Conservation (phyloP, 2,888 invertebrate species). For the Ceraclea dissimilis region DNA sequence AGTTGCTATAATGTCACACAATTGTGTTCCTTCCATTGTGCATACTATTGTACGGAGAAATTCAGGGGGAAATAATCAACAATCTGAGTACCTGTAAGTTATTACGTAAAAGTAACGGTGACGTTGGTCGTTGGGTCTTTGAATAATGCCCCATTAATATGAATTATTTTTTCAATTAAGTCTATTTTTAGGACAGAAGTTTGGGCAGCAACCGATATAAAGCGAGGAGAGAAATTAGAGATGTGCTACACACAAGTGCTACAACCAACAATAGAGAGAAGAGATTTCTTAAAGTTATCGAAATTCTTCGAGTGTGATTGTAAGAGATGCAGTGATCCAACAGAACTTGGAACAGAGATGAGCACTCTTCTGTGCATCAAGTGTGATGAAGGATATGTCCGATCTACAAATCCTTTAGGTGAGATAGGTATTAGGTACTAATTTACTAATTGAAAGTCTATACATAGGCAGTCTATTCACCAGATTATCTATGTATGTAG, state of each 20-base stretch:
- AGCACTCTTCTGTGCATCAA: conserved; percentile 73
- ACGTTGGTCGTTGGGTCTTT: too few relatives aligned
- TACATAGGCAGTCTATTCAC: too few relatives aligned
- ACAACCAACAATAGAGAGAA: conserved; percentile 62
- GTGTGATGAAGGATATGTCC: conserved; percentile 63
- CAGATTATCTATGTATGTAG: conserved; percentile 32
- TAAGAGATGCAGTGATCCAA: conserved; percentile 67
- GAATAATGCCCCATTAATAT: too few relatives aligned
- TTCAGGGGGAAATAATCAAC: too few relatives aligned
- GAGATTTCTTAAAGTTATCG: conserved; percentile 61
- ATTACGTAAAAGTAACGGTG: too few relatives aligned
- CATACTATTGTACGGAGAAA: conserved; percentile 53
- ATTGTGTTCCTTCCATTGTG: conserved; percentile 74
- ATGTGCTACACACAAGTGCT: conserved; percentile 72
- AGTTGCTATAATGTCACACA: conserved; percentile 69
- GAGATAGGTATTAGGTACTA: not conserved
- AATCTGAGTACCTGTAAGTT: too few relatives aligned
- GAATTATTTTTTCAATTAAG: too few relatives aligned
- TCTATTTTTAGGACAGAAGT: conserved; percentile 51
- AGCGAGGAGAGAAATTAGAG: conserved; percentile 56
- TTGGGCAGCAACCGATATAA: conserved; percentile 59
- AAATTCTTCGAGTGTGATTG: conserved; percentile 78
- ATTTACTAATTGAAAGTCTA: too few relatives aligned
- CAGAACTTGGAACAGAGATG: conserved; percentile 71
- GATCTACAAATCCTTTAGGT: conserved; percentile 62